phyloP scores from a whole-genome alignment of 2,888 invertebrate species.

The Drosophila formosana region DNA sequence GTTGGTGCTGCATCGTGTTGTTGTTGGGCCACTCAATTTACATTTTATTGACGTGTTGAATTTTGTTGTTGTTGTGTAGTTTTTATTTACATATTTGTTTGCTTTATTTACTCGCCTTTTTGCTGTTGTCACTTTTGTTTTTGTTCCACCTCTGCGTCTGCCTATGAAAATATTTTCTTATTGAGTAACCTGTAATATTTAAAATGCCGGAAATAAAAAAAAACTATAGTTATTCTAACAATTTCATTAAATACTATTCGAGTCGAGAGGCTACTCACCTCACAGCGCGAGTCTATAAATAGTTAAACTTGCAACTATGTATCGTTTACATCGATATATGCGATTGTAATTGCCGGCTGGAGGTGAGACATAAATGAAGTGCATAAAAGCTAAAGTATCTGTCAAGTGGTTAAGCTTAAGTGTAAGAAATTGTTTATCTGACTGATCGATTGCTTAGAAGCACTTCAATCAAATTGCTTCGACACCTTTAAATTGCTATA shows the following conservation, averaged over 20 bases:
- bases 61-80: slow-evolving; percentile 14
- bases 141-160: slow-evolving; percentile 12
- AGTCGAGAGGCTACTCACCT: slow-evolving; percentile 13
- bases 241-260: slow-evolving; percentile 1
- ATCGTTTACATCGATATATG: slow-evolving; percentile 3
- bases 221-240: slow-evolving; percentile 5
- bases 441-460: slow-evolving; percentile 1
- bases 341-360: slow-evolving; percentile 1
- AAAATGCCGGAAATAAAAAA: slow-evolving; percentile 9
- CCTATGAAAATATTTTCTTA: slow-evolving; percentile 41
- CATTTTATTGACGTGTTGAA: slow-evolving; percentile 74
- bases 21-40: slow-evolving; percentile 60
- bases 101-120: slow-evolving; percentile 34
- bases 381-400: slow-evolving; percentile 1
- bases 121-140: slow-evolving; percentile 33
- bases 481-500: not conserved
- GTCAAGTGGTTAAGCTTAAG: not conserved
- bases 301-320: not conserved
- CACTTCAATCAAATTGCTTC: slow-evolving; percentile 1
- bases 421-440: not conserved
- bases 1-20: slow-evolving; percentile 46
- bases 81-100: slow-evolving; percentile 34
- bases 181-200: slow-evolving; percentile 46
- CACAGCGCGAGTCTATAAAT: not conserved
- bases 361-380: slow-evolving; percentile 7